Conservation (phyloP, 2,888 invertebrate species). For the Ctenicera cuprea region DNA sequence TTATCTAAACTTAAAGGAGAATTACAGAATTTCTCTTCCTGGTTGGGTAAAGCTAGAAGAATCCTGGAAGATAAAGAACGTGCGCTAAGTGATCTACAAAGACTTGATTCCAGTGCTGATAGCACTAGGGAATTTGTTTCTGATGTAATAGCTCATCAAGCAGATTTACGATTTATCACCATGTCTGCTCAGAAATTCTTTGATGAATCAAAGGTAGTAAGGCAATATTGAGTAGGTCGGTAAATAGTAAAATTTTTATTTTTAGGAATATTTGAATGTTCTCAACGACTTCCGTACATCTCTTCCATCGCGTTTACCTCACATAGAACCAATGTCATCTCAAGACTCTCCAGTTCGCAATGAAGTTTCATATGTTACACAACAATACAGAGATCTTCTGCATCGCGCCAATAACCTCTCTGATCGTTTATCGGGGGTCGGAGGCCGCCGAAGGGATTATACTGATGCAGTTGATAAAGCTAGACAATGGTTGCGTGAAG, state of each 20-base stretch:
- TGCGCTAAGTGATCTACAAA: constrained; percentile 84
- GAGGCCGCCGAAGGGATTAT: constrained; percentile 85
- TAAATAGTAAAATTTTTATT: constrained; percentile 13
- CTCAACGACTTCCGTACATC: constrained; percentile 92
- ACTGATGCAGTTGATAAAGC: constrained; percentile 90
- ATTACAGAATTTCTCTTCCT: constrained; percentile 85
- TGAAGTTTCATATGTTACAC: constrained; percentile 85
- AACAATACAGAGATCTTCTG: constrained; percentile 88
- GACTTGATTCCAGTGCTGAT: constrained; percentile 83
- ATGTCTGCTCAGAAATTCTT: constrained; percentile 98
- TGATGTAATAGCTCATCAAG: constrained; percentile 96
- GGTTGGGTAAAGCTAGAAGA: constrained; percentile 89
- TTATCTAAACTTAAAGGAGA: constrained; percentile 91
- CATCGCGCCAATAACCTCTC: constrained; percentile 88
- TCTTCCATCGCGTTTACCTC: constrained; percentile 87
- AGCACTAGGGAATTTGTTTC: constrained; percentile 92
- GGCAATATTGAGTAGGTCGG: background rate
- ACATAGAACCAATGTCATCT: constrained; percentile 82
- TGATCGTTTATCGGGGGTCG: constrained; percentile 88
- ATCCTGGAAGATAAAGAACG: constrained; percentile 90
- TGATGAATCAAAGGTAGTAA: constrained; percentile 90
- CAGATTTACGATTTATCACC: constrained; percentile 95
- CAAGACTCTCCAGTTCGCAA: constrained; percentile 85
- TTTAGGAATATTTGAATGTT: constrained; percentile 84
- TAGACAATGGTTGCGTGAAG: constrained; percentile 85